Conservation (phyloP, 2,113 vertebrate species). For the Tychaedon coryphoeus region DNA sequence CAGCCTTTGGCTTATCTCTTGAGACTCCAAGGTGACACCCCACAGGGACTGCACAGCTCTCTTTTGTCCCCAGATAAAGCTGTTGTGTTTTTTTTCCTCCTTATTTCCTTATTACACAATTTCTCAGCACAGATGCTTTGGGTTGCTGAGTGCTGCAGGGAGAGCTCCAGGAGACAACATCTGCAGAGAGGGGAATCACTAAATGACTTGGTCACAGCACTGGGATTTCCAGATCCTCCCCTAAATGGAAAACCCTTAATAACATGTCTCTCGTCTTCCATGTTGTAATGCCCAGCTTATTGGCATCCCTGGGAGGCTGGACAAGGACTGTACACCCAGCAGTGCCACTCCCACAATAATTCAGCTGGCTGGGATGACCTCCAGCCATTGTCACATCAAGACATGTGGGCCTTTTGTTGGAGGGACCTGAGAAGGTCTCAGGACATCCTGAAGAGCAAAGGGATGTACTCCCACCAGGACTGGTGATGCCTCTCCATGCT, state of each 20-base stretch:
- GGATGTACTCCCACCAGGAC: rapidly evolving
- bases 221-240: neutral
- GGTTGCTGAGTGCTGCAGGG: neutral
- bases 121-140: neutral
- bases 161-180: neutral
- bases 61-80: neutral
- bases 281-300: rapidly evolving
- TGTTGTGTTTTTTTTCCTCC: neutral
- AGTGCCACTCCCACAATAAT: neutral
- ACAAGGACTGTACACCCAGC: neutral
- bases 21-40: neutral
- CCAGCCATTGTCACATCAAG: neutral
- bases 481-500: neutral
- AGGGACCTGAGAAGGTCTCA: neutral
- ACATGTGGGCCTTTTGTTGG: neutral
- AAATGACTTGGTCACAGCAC: neutral
- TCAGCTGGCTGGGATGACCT: neutral
- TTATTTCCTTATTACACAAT: neutral
- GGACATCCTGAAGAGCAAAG: neutral
- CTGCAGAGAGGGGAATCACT: neutral
- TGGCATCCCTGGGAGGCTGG: neutral
- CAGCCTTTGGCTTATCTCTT: neutral
- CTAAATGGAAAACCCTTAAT: neutral
- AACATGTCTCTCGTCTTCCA: neutral
- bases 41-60: neutral